Evolutionary conservation across 2,797 vertebrate species (phyloP).

Genomic region (Melopsittacus undulatus): DNA sequence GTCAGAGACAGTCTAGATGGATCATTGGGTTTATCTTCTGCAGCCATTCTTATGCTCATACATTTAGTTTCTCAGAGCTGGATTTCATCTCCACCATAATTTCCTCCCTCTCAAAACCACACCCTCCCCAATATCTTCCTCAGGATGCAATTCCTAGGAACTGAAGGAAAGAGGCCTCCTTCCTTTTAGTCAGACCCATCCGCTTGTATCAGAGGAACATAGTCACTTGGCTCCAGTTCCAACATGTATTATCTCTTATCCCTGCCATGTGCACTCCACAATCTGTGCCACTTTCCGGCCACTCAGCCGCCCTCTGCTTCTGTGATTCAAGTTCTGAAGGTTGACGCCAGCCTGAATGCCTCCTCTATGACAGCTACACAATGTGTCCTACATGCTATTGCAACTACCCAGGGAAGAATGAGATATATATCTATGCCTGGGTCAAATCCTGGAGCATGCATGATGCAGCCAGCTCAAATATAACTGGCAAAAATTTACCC

Average conservation of each 20-base stretch:
- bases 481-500: not conserved
- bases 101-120: not conserved
- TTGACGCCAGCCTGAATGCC: not conserved
- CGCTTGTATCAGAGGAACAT: slow-evolving; percentile 9
- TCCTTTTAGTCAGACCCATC: not conserved
- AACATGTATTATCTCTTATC: not conserved
- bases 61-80: not conserved
- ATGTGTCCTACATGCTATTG: rapidly evolving
- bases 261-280: not conserved
- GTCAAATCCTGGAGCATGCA: not conserved
- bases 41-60: not conserved
- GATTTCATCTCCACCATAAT: not conserved
- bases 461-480: not conserved
- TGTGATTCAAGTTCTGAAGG: slow-evolving; percentile 28
- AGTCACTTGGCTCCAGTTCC: slow-evolving; percentile 27
- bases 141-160: not conserved
- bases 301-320: slow-evolving; percentile 20
- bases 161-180: slow-evolving; percentile 11
- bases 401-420: not conserved
- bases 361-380: not conserved
- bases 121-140: not conserved
- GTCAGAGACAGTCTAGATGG: not conserved
- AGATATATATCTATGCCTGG: not conserved
- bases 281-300: slow-evolving; percentile 19
- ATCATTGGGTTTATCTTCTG: not conserved